phyloP scores from a whole-genome alignment of 2,888 invertebrate genomes.

The Melanotus villosus region DNA sequence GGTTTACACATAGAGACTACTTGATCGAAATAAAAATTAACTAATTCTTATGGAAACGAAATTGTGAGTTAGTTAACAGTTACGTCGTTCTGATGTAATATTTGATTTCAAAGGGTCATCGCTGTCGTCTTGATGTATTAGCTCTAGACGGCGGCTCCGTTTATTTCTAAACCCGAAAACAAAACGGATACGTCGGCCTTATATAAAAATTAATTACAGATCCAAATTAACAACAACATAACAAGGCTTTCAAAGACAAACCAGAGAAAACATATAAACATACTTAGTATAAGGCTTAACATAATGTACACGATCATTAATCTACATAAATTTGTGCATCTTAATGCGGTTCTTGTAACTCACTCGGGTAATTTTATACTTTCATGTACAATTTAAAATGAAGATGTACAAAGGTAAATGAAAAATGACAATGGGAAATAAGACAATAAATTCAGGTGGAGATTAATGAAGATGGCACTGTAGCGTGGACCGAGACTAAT shows the following conservation, averaged over 20 bases:
- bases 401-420: conserved; percentile 59
- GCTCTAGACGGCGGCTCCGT: conserved; percentile 22
- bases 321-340: conserved; percentile 55
- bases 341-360: conserved; percentile 54
- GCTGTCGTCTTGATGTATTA: conserved; percentile 21
- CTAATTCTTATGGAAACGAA: not conserved
- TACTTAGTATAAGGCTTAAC: conserved; percentile 55
- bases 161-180: conserved; percentile 22
- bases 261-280: conserved; percentile 55
- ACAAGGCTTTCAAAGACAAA: conserved; percentile 53
- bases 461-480: conserved; percentile 64
- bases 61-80: not conserved
- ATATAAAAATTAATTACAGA: conserved; percentile 52
- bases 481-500: conserved; percentile 62
- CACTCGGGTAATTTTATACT: conserved; percentile 53
- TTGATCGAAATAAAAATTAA: too few relatives aligned
- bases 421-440: conserved; percentile 64
- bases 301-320: conserved; percentile 53
- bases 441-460: conserved; percentile 64
- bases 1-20: too few relatives aligned
- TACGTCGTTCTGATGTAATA: conserved; percentile 4
- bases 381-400: conserved; percentile 57
- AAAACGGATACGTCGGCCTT: conserved; percentile 18
- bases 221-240: conserved; percentile 52
- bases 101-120: not conserved